phyloP scores from a whole-genome alignment of 2,797 vertebrate genomes.

The Dipus sagitta region DNA sequence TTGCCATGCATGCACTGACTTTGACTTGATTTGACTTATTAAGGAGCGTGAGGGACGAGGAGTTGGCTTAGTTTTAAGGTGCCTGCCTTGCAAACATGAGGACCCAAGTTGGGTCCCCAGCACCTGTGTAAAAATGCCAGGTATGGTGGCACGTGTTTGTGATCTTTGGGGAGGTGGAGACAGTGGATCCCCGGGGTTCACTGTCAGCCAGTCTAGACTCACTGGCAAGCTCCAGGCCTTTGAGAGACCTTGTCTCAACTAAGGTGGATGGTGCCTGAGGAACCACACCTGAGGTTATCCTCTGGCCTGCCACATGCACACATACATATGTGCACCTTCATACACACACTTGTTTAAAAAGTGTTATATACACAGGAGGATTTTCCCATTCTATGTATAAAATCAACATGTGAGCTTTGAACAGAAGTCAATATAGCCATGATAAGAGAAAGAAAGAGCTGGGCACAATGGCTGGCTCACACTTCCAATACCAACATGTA shows the following conservation, averaged over 20 bases:
- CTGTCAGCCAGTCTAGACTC: background rate
- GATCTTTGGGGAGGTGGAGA: background rate
- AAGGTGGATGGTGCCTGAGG: background rate
- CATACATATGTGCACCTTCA: too few species aligned
- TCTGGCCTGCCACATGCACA: too few species aligned
- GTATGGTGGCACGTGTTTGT: too few species aligned
- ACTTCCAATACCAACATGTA: background rate
- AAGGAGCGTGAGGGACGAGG: background rate
- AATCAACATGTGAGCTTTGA: conserved; percentile 56
- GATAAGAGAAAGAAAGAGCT: conserved; percentile 1
- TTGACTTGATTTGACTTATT: conserved; percentile 37
- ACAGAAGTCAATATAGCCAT: conserved; percentile 37
- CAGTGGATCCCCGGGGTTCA: too few species aligned
- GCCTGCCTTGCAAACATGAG: background rate
- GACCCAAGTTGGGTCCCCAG: background rate
- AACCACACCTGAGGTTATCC: background rate
- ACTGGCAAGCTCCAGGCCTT: background rate
- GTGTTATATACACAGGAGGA: background rate
- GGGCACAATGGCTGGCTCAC: background rate
- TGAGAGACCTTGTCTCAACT: background rate
- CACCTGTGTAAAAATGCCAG: background rate
- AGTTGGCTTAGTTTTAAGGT: background rate
- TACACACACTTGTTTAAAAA: background rate
- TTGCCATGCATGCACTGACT: background rate
- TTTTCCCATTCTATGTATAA: fast-evolving